phyloP scores from a whole-genome alignment of 2,113 vertebrate species.

The Crocuta crocuta region DNA sequence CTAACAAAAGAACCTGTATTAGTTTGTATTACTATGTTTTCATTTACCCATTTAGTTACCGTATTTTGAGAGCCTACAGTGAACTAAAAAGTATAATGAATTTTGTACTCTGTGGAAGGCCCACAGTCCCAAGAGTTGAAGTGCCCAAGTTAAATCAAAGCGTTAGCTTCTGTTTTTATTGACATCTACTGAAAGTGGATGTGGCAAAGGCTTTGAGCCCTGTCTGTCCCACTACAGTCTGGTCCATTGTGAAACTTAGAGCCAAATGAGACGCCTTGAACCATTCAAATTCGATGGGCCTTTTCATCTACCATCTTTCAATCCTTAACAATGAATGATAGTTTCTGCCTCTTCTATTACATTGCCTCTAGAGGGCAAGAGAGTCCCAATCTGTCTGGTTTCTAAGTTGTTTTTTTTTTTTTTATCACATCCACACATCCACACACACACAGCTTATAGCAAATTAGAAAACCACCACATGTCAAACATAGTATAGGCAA shows the following conservation, averaged over 20 bases:
- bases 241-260: not conserved
- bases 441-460: not conserved
- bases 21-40: not conserved
- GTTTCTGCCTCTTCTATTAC: not conserved
- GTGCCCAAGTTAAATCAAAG: not conserved
- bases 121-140: not conserved
- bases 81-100: not conserved
- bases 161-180: not conserved
- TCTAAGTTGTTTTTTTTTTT: constrained; percentile 27
- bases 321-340: not conserved
- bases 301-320: not conserved
- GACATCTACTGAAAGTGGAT: not conserved
- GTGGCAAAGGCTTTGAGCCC: not conserved
- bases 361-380: constrained; percentile 63
- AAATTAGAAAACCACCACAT: constrained; percentile 38
- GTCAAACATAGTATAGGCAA: not conserved
- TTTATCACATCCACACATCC: not conserved
- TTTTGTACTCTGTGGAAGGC: not conserved
- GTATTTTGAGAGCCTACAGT: not conserved
- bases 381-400: constrained; percentile 13
- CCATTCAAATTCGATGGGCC: not conserved
- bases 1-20: not conserved
- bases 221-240: not conserved
- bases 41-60: not conserved
- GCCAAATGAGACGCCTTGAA: not conserved